These are phyloP conservation scores for Recurvirostra avosetta DNA, from an alignment of 2,113 vertebrate genomes.

Conservation along the genomic window DNA sequence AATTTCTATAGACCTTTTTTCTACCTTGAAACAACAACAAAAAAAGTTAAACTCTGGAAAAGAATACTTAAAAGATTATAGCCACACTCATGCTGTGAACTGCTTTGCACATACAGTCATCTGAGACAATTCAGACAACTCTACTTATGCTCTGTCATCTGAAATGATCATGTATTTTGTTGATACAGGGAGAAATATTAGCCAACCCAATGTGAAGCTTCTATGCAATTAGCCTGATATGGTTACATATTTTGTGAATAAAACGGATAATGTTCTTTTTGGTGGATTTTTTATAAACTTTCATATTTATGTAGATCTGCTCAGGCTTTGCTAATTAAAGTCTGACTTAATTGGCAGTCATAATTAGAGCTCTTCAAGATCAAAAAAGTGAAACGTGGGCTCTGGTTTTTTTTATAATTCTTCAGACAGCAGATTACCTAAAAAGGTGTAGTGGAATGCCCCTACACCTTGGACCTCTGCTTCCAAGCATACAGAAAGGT, in stretches of 20 bases:
- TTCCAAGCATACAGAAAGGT: neutral
- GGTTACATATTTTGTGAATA: neutral
- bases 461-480: neutral
- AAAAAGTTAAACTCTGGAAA: neutral
- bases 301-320: neutral
- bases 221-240: neutral
- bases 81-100: neutral
- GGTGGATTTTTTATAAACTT: neutral
- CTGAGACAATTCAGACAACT: neutral
- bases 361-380: neutral
- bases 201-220: neutral
- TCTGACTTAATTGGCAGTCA: neutral
- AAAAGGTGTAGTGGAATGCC: accelerated
- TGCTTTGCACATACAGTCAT: neutral
- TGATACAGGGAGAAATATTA: neutral
- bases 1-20: neutral
- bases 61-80: neutral
- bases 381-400: neutral
- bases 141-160: neutral
- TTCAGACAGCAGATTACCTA: neutral
- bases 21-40: neutral
- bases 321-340: neutral
- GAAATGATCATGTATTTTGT: neutral
- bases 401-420: neutral
- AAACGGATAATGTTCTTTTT: neutral